These are phyloP conservation scores for Chironomus riparius DNA, from an alignment of 2,888 invertebrate species.

Conservation along the genomic window DNA sequence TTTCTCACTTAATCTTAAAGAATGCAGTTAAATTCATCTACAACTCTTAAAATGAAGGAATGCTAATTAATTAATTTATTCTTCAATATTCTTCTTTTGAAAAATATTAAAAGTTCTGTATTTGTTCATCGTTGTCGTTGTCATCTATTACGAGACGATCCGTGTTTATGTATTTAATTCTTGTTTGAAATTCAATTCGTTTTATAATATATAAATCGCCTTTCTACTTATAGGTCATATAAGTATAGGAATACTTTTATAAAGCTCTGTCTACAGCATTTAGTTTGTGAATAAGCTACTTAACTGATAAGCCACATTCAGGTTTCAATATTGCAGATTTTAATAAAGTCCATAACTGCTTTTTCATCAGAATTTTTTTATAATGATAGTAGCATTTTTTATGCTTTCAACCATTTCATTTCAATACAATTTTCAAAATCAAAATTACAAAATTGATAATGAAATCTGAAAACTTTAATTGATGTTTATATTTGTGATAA, in stretches of 20 bases:
- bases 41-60: neutral
- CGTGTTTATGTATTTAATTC: no score
- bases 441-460: no score
- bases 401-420: no score
- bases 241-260: no score
- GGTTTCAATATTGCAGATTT: neutral
- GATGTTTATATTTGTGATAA: no score
- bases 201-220: neutral
- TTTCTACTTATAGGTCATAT: no score
- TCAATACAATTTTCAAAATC: no score
- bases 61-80: constrained; percentile 24
- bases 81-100: neutral
- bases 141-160: no score
- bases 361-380: no score
- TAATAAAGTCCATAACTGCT: neutral
- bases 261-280: no score
- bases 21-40: neutral
- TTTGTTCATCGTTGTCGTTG: neutral
- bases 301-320: neutral
- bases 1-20: neutral
- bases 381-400: no score
- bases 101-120: neutral
- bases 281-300: neutral
- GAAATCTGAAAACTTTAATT: no score
- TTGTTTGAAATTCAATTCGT: neutral